phyloP scores from a whole-genome alignment of 1,140 invertebrate species.

The Philaenus spumarius region DNA sequence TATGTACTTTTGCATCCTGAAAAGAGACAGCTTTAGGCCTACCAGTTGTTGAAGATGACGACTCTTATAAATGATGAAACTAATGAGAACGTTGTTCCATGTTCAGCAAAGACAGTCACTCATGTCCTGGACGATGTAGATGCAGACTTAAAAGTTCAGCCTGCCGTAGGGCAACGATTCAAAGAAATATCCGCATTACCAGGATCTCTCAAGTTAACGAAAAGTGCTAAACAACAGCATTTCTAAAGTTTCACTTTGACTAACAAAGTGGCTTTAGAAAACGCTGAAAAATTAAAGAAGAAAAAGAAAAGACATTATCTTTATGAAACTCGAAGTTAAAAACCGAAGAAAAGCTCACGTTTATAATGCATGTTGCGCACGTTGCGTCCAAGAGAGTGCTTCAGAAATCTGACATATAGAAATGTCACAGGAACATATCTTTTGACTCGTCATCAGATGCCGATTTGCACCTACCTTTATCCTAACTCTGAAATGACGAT shows the following conservation, averaged over 20 bases:
- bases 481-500: conserved; percentile 1
- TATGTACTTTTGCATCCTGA: not conserved
- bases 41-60: not conserved
- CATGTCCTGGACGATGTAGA: not conserved
- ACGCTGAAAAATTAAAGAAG: not conserved
- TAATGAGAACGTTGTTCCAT: not conserved
- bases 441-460: not conserved
- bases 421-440: not conserved
- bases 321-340: not conserved
- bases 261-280: not conserved
- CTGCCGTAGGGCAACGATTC: no score
- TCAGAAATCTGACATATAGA: not conserved
- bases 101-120: not conserved
- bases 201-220: no score
- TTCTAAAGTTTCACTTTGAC: not conserved
- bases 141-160: not conserved
- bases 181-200: no score
- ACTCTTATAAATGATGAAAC: not conserved
- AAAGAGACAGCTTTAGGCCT: not conserved
- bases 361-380: no score
- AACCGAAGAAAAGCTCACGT: not conserved
- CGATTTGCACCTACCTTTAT: not conserved
- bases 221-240: not conserved
- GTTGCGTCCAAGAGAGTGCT: not conserved
- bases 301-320: not conserved